Evolutionary conservation across 2,797 vertebrate species (phyloP).

Genomic region (Falco novaeseelandiae): DNA sequence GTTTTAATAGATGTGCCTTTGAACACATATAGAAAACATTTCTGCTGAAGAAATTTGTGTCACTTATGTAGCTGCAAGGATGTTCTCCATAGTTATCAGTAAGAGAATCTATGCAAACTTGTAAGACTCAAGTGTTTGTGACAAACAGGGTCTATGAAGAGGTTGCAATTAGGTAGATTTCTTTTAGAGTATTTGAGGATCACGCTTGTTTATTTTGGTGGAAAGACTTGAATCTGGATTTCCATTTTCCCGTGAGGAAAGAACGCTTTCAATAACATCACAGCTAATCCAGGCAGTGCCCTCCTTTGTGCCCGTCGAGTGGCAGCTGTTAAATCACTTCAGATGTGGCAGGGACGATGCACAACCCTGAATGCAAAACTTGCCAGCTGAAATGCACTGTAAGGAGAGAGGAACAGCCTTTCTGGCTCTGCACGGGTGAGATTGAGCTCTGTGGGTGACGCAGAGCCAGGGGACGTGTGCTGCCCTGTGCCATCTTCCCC

Average conservation of each 20-base stretch:
- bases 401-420: not conserved
- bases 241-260: not conserved
- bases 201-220: not conserved
- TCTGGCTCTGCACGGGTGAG: fast-evolving
- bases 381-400: not conserved
- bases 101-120: not conserved
- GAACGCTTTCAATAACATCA: not conserved
- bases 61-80: not conserved
- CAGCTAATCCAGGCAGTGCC: not conserved
- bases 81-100: not conserved
- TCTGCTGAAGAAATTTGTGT: not conserved
- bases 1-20: not conserved
- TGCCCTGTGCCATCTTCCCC: not conserved
- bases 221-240: not conserved
- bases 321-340: not conserved
- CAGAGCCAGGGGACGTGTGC: fast-evolving
- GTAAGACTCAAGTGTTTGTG: not conserved
- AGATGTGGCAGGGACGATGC: not conserved
- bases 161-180: not conserved
- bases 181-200: not conserved
- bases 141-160: not conserved
- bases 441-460: not conserved
- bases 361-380: not conserved
- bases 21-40: not conserved
- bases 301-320: not conserved